phyloP scores from a whole-genome alignment of 2,888 invertebrate genomes.

The Caenorhabditis panamensis region DNA sequence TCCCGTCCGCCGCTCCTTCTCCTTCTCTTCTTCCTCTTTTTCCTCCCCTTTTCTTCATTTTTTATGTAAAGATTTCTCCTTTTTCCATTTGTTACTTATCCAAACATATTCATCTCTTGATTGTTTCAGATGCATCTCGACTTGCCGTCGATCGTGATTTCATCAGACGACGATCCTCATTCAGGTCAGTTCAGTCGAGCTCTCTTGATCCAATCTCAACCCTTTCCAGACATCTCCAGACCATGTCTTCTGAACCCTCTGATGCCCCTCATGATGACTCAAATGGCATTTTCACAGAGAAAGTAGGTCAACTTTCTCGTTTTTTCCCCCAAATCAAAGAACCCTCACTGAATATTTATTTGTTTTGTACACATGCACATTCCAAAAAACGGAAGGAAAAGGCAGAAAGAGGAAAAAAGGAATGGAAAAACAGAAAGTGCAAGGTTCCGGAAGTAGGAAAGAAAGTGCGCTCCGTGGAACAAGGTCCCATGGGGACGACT shows the following conservation, averaged over 20 bases:
- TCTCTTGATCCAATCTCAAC: conserved; percentile 13
- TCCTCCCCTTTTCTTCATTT: conserved; percentile 1
- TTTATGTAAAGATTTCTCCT: not conserved
- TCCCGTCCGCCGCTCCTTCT: conserved; percentile 1
- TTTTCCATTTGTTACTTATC: not conserved
- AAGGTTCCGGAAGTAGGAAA: not conserved
- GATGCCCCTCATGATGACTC: conserved; percentile 52
- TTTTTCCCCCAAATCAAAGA: not conserved
- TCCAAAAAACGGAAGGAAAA: not conserved
- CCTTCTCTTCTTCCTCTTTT: conserved; percentile 1
- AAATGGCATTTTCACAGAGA: conserved; percentile 48
- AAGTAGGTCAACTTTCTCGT: conserved; percentile 15
- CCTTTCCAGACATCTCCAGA: not conserved
- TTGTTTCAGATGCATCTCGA: conserved; percentile 53
- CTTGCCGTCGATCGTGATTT: conserved; percentile 51
- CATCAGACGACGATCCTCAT: conserved; percentile 37
- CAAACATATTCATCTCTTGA: not conserved
- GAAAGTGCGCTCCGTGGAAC: conserved; percentile 15
- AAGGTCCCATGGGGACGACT: not conserved
- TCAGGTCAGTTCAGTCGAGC: not conserved
- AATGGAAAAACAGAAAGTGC: conserved; percentile 10
- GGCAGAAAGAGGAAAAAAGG: conserved; percentile 8
- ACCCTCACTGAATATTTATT: not conserved
- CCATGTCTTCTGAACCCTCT: conserved; percentile 26
- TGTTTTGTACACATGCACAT: not conserved